Evolutionary conservation across 2,113 vertebrate genomes (phyloP).

Genomic region (Microtus richardsoni): DNA sequence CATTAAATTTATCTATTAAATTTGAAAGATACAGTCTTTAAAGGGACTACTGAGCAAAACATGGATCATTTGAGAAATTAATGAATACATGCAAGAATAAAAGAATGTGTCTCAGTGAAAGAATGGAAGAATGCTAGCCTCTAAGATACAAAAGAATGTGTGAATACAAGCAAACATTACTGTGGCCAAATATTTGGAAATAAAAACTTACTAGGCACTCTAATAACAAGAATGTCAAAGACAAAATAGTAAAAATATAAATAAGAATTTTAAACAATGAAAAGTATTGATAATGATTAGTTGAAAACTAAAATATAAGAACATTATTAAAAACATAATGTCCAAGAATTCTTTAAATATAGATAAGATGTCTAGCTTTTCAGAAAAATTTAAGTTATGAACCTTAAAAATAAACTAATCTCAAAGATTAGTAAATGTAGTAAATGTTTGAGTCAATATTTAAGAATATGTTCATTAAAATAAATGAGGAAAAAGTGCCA

Average conservation of each 20-base stretch:
- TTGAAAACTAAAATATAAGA: neutral
- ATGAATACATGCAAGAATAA: neutral
- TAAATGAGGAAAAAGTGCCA: rapidly evolving
- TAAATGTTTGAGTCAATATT: neutral
- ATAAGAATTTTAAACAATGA: neutral
- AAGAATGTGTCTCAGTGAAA: neutral
- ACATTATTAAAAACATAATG: neutral
- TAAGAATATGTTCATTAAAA: neutral
- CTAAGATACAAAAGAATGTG: neutral
- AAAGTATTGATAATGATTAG: neutral
- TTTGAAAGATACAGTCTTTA: neutral
- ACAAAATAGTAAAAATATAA: neutral
- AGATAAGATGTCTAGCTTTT: neutral
- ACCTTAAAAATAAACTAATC: neutral
- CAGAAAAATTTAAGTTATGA: neutral
- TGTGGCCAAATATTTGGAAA: neutral
- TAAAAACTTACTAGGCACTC: no score
- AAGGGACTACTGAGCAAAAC: neutral
- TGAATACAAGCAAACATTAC: neutral
- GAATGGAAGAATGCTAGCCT: neutral
- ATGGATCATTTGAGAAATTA: neutral
- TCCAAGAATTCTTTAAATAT: neutral
- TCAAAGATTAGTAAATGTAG: neutral
- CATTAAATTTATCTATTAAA: neutral
- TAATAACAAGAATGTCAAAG: neutral